phyloP scores from a whole-genome alignment of 2,797 vertebrate genomes.

The Poeciliopsis presidionis region DNA sequence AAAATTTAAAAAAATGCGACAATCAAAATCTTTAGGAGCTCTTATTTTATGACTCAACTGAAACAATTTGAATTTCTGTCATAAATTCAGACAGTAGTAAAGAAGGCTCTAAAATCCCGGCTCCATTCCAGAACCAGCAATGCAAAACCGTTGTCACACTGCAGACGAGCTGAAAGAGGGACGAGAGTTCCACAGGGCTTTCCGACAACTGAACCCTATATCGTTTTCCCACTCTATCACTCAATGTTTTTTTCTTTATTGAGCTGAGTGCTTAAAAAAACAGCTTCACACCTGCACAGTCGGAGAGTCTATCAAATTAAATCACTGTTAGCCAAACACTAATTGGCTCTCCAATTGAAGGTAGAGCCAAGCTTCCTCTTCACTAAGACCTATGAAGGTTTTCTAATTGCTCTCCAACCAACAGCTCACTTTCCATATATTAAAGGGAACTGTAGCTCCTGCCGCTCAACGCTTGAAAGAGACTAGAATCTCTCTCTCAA shows the following conservation, averaged over 20 bases:
- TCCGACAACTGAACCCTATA: constrained; percentile 27
- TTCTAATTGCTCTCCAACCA: constrained; percentile 60
- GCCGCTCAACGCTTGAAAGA: constrained; percentile 42
- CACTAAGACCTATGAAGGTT: constrained; percentile 45
- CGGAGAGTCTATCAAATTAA: constrained; percentile 47
- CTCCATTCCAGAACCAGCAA: constrained; percentile 47
- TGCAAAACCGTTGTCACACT: constrained; percentile 48
- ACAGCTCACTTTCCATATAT: constrained; percentile 53
- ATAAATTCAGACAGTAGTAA: constrained; percentile 30
- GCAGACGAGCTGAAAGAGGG: constrained; percentile 31
- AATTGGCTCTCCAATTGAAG: constrained; percentile 53
- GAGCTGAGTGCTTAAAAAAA: constrained; percentile 16
- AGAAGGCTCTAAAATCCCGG: constrained; percentile 35
- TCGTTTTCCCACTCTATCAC: constrained; percentile 21
- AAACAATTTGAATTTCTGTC: constrained; percentile 23
- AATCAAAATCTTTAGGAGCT: constrained; percentile 7
- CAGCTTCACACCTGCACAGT: constrained; percentile 39
- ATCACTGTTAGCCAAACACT: constrained; percentile 44
- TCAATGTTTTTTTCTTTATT: constrained; percentile 26
- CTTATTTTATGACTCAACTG: constrained; percentile 16
- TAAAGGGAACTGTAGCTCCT: constrained; percentile 45
- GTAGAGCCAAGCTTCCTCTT: constrained; percentile 30
- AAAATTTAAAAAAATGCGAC: background rate
- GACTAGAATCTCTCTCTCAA: constrained; percentile 25
- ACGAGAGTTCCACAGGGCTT: constrained; percentile 42